A percentile compares a stretch with the other conserved stretches of the same genome.
phyloP scores from a whole-genome alignment of 2,113 vertebrate genomes.

The Arvicanthis niloticus region DNA sequence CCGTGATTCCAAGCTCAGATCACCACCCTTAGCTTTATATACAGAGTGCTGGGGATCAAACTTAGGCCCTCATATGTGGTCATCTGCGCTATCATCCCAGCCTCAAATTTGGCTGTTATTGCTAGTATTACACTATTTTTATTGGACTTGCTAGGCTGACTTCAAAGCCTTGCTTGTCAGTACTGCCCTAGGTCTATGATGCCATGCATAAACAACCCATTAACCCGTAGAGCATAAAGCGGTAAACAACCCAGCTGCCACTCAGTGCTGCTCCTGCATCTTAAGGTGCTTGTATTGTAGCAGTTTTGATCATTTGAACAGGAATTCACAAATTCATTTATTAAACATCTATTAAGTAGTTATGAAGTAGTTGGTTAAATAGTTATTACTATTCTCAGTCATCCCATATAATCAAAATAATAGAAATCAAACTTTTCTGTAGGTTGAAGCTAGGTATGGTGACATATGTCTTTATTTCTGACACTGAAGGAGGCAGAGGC shows the following conservation, averaged over 20 bases:
- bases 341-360: slow-evolving; percentile 58
- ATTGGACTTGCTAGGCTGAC: neutral
- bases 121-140: neutral
- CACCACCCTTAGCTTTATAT: neutral
- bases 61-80: neutral
- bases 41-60: neutral
- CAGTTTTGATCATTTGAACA: slow-evolving; percentile 35
- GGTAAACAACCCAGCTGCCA: neutral
- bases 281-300: slow-evolving; percentile 27
- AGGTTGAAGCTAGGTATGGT: neutral
- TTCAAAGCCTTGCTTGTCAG: slow-evolving; percentile 19
- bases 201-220: neutral
- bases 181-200: neutral
- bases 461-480: neutral
- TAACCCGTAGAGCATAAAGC: neutral
- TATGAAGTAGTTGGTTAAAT: slow-evolving; percentile 39
- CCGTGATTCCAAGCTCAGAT: no score
- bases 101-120: neutral
- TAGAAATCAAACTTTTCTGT: neutral
- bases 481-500: neutral
- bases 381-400: neutral
- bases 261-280: neutral
- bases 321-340: slow-evolving; percentile 25
- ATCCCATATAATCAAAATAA: neutral
- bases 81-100: neutral